These are phyloP conservation scores for Cyphomyrus discorhynchus DNA, from an alignment of 2,113 vertebrate species.

Conservation along the genomic window DNA sequence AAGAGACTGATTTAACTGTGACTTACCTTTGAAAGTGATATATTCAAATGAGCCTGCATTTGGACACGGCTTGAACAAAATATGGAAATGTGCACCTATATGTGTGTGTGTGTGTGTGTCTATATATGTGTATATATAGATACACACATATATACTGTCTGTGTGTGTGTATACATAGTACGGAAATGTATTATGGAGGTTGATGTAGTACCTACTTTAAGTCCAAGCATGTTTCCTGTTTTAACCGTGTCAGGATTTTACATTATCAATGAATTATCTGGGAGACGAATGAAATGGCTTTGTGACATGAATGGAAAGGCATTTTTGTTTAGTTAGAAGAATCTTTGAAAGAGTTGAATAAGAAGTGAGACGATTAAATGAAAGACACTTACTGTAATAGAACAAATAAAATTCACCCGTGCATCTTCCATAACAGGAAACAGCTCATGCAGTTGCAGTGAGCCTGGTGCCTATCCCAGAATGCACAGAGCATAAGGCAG, in stretches of 20 bases:
- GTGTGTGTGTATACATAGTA: neutral
- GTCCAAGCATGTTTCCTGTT: neutral
- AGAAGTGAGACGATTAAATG: neutral
- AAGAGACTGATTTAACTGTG: neutral
- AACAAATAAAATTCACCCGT: neutral
- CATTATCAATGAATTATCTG: neutral
- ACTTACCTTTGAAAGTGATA: neutral
- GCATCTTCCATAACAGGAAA: neutral
- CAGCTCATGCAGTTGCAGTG: neutral
- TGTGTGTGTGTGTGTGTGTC: too few species aligned
- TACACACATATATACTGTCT: neutral
- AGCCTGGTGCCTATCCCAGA: neutral
- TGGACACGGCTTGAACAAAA: conserved; percentile 1
- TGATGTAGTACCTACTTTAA: neutral
- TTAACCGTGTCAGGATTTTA: neutral
- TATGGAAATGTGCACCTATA: neutral
- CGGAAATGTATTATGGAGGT: neutral
- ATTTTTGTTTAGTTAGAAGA: neutral
- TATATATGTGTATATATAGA: neutral
- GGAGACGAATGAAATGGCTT: neutral
- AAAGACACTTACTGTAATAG: neutral
- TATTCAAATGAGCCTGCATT: neutral
- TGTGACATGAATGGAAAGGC: neutral
- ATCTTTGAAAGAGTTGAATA: neutral
- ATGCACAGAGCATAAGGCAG: neutral